These are phyloP conservation scores for Hipparchia semele DNA, from an alignment of 2,888 invertebrate genomes.

Conservation along the genomic window DNA sequence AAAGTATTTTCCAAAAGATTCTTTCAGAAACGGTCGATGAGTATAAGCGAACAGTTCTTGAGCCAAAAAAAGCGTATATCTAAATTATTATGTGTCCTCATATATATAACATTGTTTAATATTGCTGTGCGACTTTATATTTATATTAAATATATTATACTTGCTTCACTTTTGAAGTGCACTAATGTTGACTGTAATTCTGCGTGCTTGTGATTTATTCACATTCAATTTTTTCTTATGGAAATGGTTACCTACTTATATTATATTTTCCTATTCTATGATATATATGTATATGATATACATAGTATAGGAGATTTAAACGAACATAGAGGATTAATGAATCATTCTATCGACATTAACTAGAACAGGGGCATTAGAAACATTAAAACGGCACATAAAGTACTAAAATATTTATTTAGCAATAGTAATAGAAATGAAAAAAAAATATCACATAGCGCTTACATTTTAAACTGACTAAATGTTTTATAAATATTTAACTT, in stretches of 20 bases:
- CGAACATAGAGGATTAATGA: neutral
- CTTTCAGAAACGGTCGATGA: conserved; percentile 70
- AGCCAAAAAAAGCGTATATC: conserved; percentile 9
- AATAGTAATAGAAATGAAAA: conserved; percentile 59
- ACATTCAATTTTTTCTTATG: neutral
- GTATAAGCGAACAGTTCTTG: conserved; percentile 62
- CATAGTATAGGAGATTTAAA: neutral
- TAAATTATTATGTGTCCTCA: conserved; percentile 18
- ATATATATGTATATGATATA: neutral
- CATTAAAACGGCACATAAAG: conserved; percentile 35
- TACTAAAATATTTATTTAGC: conserved; percentile 61
- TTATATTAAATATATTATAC: conserved; percentile 18
- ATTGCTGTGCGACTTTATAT: conserved; percentile 19
- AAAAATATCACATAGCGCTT: conserved; percentile 72
- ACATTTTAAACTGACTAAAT: conserved; percentile 61
- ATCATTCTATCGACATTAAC: neutral
- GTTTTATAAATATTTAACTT: conserved; percentile 43
- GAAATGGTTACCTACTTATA: too few relatives aligned
- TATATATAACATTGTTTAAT: conserved; percentile 20
- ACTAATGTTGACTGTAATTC: conserved; percentile 1
- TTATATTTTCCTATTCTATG: neutral
- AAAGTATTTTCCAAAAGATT: conserved; percentile 71
- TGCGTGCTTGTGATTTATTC: neutral
- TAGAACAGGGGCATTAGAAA: neutral
- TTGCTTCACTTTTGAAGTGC: conserved; percentile 1